Evolutionary conservation across 92 coral and sea anemone genomes (phyloP).

Genomic region (Anthopleura xanthogrammica): DNA sequence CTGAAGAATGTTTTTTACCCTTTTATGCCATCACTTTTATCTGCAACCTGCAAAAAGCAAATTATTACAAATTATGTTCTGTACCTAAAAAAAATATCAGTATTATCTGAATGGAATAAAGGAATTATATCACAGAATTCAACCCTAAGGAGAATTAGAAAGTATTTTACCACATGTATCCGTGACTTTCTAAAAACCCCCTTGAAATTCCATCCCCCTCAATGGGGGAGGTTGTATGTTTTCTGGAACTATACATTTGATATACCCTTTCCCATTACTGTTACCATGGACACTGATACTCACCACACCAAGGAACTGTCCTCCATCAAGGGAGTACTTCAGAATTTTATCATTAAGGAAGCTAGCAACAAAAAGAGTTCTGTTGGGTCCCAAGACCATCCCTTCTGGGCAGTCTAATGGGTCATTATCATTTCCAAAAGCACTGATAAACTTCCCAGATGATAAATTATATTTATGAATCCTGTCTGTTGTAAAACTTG

Average conservation of each 20-base stretch:
- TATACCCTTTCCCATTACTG: too few relatives aligned
- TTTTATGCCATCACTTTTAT: constrained; percentile 57
- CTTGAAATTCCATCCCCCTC: too few relatives aligned
- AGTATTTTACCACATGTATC: too few relatives aligned
- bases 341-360: constrained; percentile 71
- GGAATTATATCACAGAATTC: too few relatives aligned
- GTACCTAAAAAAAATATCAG: neutral
- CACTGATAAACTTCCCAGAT: constrained; percentile 64
- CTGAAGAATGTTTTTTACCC: constrained; percentile 33
- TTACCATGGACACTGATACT: constrained; percentile 8
- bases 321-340: constrained; percentile 69
- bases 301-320: constrained; percentile 75
- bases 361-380: constrained; percentile 75
- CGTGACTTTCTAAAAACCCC: too few relatives aligned
- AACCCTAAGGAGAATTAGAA: too few relatives aligned
- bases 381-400: constrained; percentile 66
- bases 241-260: too few relatives aligned
- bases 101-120: neutral
- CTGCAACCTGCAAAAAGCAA: constrained; percentile 49
- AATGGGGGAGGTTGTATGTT: too few relatives aligned
- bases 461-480: constrained; percentile 65
- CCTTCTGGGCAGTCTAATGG: constrained; percentile 80
- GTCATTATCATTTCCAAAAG: constrained; percentile 75
- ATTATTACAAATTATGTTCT: neutral
- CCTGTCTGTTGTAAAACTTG: constrained; percentile 85